These are phyloP conservation scores for Mylabris phalerata DNA, from an alignment of 1,140 invertebrate genomes.

Conservation along the genomic window DNA sequence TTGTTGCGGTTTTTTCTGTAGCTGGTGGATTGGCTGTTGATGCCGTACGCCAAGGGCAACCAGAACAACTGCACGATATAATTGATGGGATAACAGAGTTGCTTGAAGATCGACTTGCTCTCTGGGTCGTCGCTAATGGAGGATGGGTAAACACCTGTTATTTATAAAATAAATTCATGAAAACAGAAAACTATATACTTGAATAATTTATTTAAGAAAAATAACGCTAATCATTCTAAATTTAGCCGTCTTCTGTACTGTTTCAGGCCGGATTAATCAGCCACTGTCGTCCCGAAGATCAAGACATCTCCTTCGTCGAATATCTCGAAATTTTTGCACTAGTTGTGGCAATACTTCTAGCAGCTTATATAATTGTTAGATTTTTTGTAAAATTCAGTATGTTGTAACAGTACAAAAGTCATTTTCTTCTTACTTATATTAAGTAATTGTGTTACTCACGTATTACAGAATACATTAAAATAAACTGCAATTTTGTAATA, in stretches of 20 bases:
- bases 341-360: conserved; percentile 20
- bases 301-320: conserved; percentile 25
- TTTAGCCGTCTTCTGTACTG: neutral
- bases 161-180: neutral
- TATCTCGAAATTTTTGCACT: conserved; percentile 27
- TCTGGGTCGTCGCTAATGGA: conserved; percentile 63
- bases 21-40: conserved; percentile 64
- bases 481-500: too few relatives aligned
- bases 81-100: conserved; percentile 55
- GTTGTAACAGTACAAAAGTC: neutral
- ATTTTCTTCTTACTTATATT: conserved; percentile 1
- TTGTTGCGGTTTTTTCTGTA: conserved; percentile 60
- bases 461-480: too few relatives aligned
- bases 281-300: conserved; percentile 21
- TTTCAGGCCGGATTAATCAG: conserved; percentile 23
- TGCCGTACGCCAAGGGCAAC: conserved; percentile 58
- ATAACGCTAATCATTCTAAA: too few relatives aligned
- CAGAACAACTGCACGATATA: conserved; percentile 56
- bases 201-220: too few relatives aligned
- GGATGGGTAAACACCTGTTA: conserved; percentile 54
- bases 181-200: neutral
- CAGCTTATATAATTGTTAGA: conserved; percentile 26
- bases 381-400: conserved; percentile 12
- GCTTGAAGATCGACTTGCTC: conserved; percentile 57
- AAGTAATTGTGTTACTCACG: neutral